Evolutionary conservation across 2,797 vertebrate species (phyloP).

Genomic region (Anguilla marmorata): DNA sequence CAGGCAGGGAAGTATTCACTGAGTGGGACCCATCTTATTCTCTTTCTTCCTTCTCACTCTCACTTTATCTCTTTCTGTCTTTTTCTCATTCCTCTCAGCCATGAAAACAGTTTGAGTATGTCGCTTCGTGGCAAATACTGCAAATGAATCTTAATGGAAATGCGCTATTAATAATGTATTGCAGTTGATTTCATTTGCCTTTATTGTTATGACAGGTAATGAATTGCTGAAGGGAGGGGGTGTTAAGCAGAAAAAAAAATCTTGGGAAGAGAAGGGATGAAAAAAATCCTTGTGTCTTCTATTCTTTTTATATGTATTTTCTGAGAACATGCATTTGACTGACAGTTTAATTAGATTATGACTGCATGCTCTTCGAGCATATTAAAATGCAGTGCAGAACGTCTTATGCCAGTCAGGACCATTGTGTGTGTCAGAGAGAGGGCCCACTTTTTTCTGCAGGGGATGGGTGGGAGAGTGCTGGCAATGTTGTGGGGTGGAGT

Average conservation of each 20-base stretch:
- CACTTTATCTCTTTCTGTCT: not conserved
- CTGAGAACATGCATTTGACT: constrained; percentile 71
- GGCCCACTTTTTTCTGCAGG: constrained; percentile 19
- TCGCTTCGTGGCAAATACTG: constrained; percentile 72
- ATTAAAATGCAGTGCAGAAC: constrained; percentile 65
- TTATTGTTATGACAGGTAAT: constrained; percentile 86
- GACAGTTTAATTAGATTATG: constrained; percentile 80
- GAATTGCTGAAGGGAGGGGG: constrained; percentile 73
- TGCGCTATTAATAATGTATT: constrained; percentile 77
- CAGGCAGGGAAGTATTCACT: not conserved
- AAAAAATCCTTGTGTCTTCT: constrained; percentile 60
- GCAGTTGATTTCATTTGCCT: constrained; percentile 89
- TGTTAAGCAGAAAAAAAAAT: constrained; percentile 59
- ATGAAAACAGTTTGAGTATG: constrained; percentile 72
- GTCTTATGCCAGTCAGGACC: constrained; percentile 66
- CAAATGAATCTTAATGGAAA: constrained; percentile 72
- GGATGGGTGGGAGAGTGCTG: not conserved
- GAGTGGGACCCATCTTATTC: not conserved
- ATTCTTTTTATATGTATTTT: constrained; percentile 66
- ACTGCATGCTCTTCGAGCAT: constrained; percentile 72
- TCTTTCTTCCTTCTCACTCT: not conserved
- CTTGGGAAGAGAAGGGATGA: constrained; percentile 37
- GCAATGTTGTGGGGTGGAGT: not conserved
- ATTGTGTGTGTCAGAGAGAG: constrained; percentile 57
- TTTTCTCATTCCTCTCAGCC: constrained; percentile 63